phyloP scores from a whole-genome alignment of 37 sponge, comb jelly and placozoan genomes.

The Hexactinellida sp. region DNA sequence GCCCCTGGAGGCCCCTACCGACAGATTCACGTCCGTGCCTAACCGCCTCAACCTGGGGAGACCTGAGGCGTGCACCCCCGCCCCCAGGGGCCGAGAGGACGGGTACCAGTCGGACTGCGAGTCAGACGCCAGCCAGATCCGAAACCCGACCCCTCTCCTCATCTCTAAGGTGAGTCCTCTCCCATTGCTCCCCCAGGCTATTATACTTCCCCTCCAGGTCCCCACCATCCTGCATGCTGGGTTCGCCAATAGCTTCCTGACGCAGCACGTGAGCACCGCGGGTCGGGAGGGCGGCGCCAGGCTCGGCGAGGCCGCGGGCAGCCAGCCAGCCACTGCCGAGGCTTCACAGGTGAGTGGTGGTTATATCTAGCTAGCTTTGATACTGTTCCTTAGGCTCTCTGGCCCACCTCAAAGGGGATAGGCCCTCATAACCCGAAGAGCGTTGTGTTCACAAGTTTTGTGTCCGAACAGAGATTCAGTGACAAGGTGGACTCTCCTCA shows the following conservation, averaged over 20 bases:
- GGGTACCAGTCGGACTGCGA: constrained; percentile 1
- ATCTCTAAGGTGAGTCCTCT: neutral
- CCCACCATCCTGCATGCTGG: neutral
- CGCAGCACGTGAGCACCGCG: neutral
- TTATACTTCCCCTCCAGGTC: neutral
- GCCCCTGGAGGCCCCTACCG: neutral
- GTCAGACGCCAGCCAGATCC: neutral
- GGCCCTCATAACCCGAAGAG: neutral
- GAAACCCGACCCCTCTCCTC: neutral
- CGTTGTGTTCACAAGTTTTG: neutral
- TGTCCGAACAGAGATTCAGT: neutral
- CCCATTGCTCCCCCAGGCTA: neutral
- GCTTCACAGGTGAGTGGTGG: neutral
- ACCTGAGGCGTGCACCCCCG: neutral
- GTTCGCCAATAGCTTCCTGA: neutral
- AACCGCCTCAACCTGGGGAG: neutral
- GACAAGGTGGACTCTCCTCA: neutral
- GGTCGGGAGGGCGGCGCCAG: neutral
- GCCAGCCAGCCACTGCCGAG: neutral
- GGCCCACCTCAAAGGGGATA: neutral
- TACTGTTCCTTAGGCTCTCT: neutral
- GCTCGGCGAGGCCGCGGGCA: neutral
- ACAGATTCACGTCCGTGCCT: neutral
- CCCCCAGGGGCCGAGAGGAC: neutral
- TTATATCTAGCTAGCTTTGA: neutral